Evolutionary conservation across 2,888 invertebrate genomes (phyloP), one percentile per base, ranked within the genome.

Genomic region (Leptopilina myrica): DNA sequence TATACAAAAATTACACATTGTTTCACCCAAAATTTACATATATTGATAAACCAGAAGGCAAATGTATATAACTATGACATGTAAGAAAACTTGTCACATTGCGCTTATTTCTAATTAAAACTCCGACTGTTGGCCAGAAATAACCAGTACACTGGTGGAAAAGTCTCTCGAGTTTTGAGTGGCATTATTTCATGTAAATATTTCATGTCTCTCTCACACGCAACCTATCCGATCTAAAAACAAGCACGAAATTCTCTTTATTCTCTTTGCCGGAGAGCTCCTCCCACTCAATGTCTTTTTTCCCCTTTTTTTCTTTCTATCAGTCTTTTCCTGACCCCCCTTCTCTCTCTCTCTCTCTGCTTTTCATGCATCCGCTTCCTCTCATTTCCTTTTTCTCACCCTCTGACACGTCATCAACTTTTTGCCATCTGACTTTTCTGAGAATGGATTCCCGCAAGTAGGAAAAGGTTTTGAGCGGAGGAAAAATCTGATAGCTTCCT

Each of bases 261-360:
- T 73, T 73, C 56, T 53, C 9, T 73, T 73, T 73, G 73, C n/a
- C 6, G 33, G 20, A 20, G 20, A 53, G 7, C 73, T 73, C 76
- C 64, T 56, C 76, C 78, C n/a, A 64, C 62, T 80, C 80, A 75
- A 78, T 59, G 53, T 79, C 56, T 59, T 76, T 65, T 80, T 56
- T 56, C 20, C 59, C 5, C 33, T 56, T 65, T 56, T 26, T 33
- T 33, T 5, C 73, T 53, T 75, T 77, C 79, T 81, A 79, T 62
- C 75, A 76, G 65, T 73, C 73, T 56, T 73, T 73, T 56, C 73
- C 73, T 73, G 73, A 73, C 73, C 73, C 64, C 62, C 20, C 64
- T 65, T 56, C n/a, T 59, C 66, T 81, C 82, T 69, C 79, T 80
- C 49, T 80, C 77, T 77, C 66, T 20, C 65, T 64, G 69, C 49